Evolutionary conservation across 2,113 vertebrate genomes (phyloP), one percentile per base, ranked within the genome.

Genomic region (Muscicapa adusta): DNA sequence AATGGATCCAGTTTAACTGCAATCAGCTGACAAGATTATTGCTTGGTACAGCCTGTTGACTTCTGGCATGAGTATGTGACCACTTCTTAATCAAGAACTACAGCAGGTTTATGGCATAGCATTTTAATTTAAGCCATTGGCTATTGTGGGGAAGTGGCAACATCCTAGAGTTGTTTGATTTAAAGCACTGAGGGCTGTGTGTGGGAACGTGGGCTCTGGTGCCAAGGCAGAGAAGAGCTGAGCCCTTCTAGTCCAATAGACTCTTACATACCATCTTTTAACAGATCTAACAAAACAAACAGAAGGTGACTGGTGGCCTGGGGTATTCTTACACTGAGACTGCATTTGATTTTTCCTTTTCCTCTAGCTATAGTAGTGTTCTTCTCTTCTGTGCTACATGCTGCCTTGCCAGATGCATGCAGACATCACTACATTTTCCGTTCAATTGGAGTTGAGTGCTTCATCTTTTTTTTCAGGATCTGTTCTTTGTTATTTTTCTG

Each of bases 21-120:
- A 84, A n/a, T 93, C 79, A 96, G 75, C 72, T 95, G 96, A 74
- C 85, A 91, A 76, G 34, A 81, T 92, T 83, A 74, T 88, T 92
- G 75, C 92, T 82, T 91, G 51, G 85, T 94, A 56, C 85, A 70
- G 67, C 75, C 43, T 71, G n/a, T 60, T 19, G 18, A 29, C 56
- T 96, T 90, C 43, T 90, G 75, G 43, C 89, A 62, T 47, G 79
- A 88, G 50, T 83, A 62, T 71, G 72, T 92, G 85, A 77, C 38
- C 85, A 77, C 82, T 86, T 90, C 56, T 38, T 88, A 94, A 88
- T 74, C 47, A 47, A 51, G 38, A 90, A 67, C 93, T 93, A 56
- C 65, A 51, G 75, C 72, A 91, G 79, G 89, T 94, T 94, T 93
- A 92, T 62, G 76, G 76, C 8, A 2, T 13, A 95, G 43, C 63